These are phyloP conservation scores for Anguilla obscura DNA, from an alignment of 2,797 vertebrate genomes.

Conservation along the genomic window DNA sequence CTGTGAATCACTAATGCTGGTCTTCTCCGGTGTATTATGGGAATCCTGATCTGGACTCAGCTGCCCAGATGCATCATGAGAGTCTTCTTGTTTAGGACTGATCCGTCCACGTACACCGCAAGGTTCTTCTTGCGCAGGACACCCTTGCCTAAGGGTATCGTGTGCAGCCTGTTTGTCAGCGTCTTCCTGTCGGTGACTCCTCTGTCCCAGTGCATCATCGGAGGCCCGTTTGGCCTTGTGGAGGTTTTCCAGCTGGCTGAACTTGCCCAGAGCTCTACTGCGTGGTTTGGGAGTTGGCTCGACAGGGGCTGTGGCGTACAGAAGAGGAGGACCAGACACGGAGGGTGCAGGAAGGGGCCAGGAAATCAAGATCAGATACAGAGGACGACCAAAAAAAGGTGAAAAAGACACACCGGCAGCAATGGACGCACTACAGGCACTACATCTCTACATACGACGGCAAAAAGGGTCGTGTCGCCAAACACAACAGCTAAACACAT, in stretches of 20 bases:
- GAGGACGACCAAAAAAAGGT: not conserved
- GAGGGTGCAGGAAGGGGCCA: constrained; percentile 31
- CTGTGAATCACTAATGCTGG: constrained; percentile 48
- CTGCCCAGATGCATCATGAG: constrained; percentile 34
- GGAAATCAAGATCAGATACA: constrained; percentile 8
- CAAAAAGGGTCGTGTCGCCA: not conserved
- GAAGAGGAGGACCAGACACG: constrained; percentile 42
- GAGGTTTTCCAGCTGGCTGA: constrained; percentile 51
- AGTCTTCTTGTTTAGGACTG: constrained; percentile 36
- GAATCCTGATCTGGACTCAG: constrained; percentile 35
- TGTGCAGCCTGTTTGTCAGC: constrained; percentile 29
- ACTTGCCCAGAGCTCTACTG: constrained; percentile 66
- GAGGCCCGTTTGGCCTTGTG: constrained; percentile 51
- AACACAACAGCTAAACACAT: not conserved
- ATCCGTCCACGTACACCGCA: constrained; percentile 28
- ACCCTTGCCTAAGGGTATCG: constrained; percentile 22
- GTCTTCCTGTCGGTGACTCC: constrained; percentile 37
- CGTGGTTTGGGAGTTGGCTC: constrained; percentile 65
- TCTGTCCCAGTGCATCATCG: constrained; percentile 33
- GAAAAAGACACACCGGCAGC: not conserved
- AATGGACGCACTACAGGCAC: not conserved
- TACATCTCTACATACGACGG: not conserved
- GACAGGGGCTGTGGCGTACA: constrained; percentile 50
- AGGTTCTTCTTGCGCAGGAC: constrained; percentile 40
- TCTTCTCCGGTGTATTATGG: constrained; percentile 45